Evolutionary conservation across 2,113 vertebrate species (phyloP), one percentile per base, ranked within the genome.

Genomic region (Amia ocellicauda): DNA sequence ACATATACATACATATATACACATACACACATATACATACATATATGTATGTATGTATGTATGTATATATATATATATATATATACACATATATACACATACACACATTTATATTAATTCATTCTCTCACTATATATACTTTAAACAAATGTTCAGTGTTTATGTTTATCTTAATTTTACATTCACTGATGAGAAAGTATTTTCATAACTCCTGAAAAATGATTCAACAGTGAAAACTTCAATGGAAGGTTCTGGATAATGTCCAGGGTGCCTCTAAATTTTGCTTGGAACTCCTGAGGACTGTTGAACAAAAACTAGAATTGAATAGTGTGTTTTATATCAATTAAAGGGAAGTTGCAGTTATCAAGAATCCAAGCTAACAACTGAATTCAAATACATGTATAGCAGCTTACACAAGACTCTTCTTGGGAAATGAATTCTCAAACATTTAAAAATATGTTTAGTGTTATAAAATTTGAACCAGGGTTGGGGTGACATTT

Each of bases 71-170:
- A n/a, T n/a, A n/a, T n/a, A n/a, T n/a, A n/a, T n/a, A n/a, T n/a
- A n/a, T n/a, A n/a, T n/a, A n/a, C 14, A n/a, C n/a, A n/a, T n/a
- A n/a, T n/a, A n/a, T n/a, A n/a, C n/a, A n/a, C n/a, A n/a, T n/a
- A n/a, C n/a, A n/a, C n/a, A n/a, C n/a, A n/a, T n/a, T n/a, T n/a
- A n/a, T n/a, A n/a, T n/a, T n/a, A n/a, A n/a, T n/a, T n/a, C n/a
- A 61, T 31, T 7, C 14, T n/a, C n/a, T n/a, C n/a, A n/a, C n/a
- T n/a, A 16, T n/a, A 28, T 66, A 45, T 29, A 59, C n/a, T 7
- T 1, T 2, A 14, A 14, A 47, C 43, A 47, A 17, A 16, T 47
- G 45, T 16, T 59, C 55, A 47, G 62, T 27, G 53, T 80, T 72
- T 71, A 1, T 42, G 2, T 42, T 42, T 47, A n/a, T 47, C n/a